Evolutionary conservation across 1,140 invertebrate genomes (phyloP).

Genomic region (Theocolax elegans): DNA sequence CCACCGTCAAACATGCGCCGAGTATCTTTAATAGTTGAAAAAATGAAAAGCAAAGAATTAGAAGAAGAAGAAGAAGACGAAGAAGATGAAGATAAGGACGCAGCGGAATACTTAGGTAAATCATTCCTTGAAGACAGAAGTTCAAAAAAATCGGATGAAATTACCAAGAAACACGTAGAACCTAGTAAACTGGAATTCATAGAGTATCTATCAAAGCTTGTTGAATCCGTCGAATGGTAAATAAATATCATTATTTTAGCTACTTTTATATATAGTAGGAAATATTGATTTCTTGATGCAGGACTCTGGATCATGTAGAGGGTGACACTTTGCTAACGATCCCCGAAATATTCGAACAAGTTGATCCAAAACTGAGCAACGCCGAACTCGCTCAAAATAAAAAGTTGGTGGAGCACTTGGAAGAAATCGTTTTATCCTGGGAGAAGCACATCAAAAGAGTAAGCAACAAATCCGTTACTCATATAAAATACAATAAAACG

Average conservation of each 20-base stretch:
- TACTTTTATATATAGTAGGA: too few species aligned
- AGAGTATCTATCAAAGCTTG: conserved; percentile 55
- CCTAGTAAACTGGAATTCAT: conserved; percentile 52
- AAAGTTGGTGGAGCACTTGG: conserved; percentile 70
- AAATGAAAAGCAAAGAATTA: conserved; percentile 47
- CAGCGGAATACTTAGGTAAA: too few species aligned
- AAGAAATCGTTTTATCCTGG: conserved; percentile 74
- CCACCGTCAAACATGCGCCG: conserved; percentile 70
- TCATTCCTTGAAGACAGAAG: too few species aligned
- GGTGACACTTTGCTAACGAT: conserved; percentile 74
- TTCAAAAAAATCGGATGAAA: neutral
- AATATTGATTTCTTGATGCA: conserved; percentile 49
- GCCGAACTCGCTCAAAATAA: conserved; percentile 65
- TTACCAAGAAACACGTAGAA: neutral
- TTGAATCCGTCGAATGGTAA: conserved; percentile 54
- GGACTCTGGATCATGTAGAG: conserved; percentile 76
- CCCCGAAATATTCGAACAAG: conserved; percentile 68
- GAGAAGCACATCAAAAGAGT: conserved; percentile 76
- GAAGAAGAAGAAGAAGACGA: too few species aligned
- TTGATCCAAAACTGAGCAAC: conserved; percentile 64
- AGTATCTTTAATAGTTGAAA: conserved; percentile 63
- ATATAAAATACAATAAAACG: too few species aligned
- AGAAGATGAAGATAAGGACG: conserved; percentile 56
- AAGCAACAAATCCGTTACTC: too few species aligned
- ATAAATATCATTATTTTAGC: neutral